A percentile compares a stretch with the other conserved stretches of the same genome.
Evolutionary conservation across 2,888 invertebrate genomes (phyloP).

Genomic region (Andrena marginata): DNA sequence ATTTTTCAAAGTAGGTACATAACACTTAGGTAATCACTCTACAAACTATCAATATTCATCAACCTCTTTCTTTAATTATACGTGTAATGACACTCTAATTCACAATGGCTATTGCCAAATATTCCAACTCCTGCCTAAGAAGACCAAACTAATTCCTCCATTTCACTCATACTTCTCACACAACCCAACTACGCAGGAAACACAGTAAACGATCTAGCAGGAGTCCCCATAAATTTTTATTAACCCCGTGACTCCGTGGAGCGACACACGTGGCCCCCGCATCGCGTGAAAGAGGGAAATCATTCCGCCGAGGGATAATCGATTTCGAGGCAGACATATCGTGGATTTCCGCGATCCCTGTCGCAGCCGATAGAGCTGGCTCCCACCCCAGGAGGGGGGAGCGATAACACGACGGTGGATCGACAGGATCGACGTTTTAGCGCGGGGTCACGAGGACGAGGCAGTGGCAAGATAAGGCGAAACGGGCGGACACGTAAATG

Average conservation of each 20-base stretch:
- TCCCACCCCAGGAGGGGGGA: not conserved
- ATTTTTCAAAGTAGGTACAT: too few species aligned
- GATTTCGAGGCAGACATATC: slow-evolving; percentile 63
- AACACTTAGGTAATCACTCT: too few species aligned
- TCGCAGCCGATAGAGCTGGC: slow-evolving; percentile 64
- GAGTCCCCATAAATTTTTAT: slow-evolving; percentile 29
- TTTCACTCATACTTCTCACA: not conserved
- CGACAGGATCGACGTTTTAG: slow-evolving; percentile 72
- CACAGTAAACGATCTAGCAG: not conserved
- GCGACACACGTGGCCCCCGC: not conserved
- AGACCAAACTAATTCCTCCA: not conserved
- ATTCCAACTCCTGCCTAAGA: not conserved
- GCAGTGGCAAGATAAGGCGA: slow-evolving; percentile 62
- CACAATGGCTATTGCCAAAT: too few species aligned
- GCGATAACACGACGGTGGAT: slow-evolving; percentile 69
- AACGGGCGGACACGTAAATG: slow-evolving; percentile 68
- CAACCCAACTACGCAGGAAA: not conserved
- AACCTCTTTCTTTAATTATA: too few species aligned
- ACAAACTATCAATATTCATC: too few species aligned
- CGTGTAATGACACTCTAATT: too few species aligned
- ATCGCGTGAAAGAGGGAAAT: slow-evolving; percentile 48
- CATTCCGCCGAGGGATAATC: slow-evolving; percentile 68
- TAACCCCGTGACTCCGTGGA: not conserved
- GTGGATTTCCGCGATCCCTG: slow-evolving; percentile 66
- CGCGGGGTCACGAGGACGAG: slow-evolving; percentile 65